Evolutionary conservation across 2,888 invertebrate genomes (phyloP).

Genomic region (Itoplectis maculator): DNA sequence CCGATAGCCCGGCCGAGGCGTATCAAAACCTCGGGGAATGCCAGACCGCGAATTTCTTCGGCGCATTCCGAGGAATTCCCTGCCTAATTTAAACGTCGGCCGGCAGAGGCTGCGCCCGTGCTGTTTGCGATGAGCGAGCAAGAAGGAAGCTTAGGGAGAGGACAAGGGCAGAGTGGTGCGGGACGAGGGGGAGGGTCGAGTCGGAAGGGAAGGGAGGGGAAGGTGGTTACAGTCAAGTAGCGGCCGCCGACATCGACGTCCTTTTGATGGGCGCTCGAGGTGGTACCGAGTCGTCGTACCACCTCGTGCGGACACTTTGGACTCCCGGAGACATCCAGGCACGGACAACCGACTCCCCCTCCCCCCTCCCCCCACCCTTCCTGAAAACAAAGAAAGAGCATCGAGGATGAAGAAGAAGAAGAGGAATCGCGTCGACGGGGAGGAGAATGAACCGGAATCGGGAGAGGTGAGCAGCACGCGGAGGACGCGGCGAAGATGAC

Average conservation of each 20-base stretch:
- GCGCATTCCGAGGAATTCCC: slow-evolving; percentile 82
- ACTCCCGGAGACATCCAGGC: slow-evolving; percentile 62
- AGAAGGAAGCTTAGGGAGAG: neutral
- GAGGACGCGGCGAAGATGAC: slow-evolving; percentile 45
- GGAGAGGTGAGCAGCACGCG: slow-evolving; percentile 45
- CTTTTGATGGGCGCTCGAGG: slow-evolving; percentile 63
- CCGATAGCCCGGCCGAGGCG: slow-evolving; percentile 77
- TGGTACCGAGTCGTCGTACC: slow-evolving; percentile 66
- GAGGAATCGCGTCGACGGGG: slow-evolving; percentile 31
- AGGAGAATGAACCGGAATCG: slow-evolving; percentile 54
- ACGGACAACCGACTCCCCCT: slow-evolving; percentile 38
- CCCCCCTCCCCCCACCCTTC: neutral
- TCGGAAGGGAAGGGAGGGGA: slow-evolving; percentile 19
- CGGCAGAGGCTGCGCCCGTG: slow-evolving; percentile 64
- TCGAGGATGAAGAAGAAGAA: slow-evolving; percentile 19
- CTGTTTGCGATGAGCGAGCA: slow-evolving; percentile 58
- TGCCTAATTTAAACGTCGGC: slow-evolving; percentile 83
- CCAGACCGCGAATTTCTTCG: slow-evolving; percentile 79
- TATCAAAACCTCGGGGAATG: slow-evolving; percentile 81
- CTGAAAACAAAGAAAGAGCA: slow-evolving; percentile 18
- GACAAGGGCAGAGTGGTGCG: slow-evolving; percentile 14
- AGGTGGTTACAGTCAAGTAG: slow-evolving; percentile 37
- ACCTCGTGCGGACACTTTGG: slow-evolving; percentile 66
- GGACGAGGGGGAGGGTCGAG: too few species aligned
- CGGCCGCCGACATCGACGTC: slow-evolving; percentile 45